phyloP scores from a whole-genome alignment of 2,888 invertebrate genomes.

The Amblyteles armatorius region DNA sequence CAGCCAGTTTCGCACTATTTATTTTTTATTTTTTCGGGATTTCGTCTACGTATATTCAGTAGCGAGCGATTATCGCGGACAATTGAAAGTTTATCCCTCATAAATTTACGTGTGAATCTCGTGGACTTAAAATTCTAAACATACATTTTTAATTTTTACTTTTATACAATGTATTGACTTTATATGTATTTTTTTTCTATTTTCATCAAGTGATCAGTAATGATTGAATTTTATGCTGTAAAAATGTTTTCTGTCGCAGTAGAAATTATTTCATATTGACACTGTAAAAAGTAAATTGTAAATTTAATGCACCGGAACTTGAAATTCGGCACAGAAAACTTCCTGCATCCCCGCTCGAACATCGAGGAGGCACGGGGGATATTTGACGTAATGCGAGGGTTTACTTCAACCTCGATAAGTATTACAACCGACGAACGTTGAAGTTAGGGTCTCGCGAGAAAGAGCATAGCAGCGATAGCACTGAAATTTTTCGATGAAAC shows the following conservation, averaged over 20 bases:
- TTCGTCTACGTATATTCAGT: constrained; percentile 2
- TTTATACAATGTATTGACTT: not conserved
- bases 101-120: not conserved
- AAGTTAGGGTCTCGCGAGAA: not conserved
- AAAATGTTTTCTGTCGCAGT: no score
- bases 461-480: constrained; percentile 39
- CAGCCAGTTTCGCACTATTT: constrained; percentile 29
- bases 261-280: no score
- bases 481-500: constrained; percentile 56
- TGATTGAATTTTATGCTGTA: not conserved
- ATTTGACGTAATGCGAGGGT: not conserved
- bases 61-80: constrained; percentile 14
- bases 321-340: not conserved
- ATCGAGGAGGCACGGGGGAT: not conserved
- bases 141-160: not conserved
- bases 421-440: constrained; percentile 20
- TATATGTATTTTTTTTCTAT: not conserved
- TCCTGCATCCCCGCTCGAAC: not conserved
- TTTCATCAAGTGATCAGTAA: no score
- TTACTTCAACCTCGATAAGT: constrained; percentile 20
- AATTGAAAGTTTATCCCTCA: constrained; percentile 1
- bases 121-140: not conserved
- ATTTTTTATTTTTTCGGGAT: constrained; percentile 15
- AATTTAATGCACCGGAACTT: no score
- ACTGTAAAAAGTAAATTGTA: no score